phyloP scores from a whole-genome alignment of 2,113 vertebrate genomes.

The Rana temporaria region DNA sequence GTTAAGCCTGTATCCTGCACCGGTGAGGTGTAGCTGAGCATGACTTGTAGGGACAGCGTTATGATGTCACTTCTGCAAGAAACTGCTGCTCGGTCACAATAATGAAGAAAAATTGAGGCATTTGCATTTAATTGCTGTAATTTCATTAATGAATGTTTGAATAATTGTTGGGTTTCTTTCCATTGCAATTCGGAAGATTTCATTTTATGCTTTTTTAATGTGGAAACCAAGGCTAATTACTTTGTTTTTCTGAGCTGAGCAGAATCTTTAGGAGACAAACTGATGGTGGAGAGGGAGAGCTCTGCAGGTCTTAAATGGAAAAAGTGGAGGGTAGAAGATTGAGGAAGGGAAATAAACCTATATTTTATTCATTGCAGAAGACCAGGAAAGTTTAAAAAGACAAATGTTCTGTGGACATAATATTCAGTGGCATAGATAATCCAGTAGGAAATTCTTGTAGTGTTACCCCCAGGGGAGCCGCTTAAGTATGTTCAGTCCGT shows the following conservation, averaged over 20 bases:
- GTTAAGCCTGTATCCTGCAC: neutral
- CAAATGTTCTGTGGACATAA: too few species aligned
- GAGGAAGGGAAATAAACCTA: too few species aligned
- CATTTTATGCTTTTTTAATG: conserved; percentile 41
- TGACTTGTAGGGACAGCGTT: conserved; percentile 23
- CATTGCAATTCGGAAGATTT: conserved; percentile 43
- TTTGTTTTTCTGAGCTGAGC: conserved; percentile 43
- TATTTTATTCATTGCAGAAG: too few species aligned
- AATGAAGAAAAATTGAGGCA: conserved; percentile 52
- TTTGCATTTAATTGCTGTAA: conserved; percentile 59
- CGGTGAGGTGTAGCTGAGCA: conserved; percentile 13
- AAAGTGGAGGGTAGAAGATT: neutral
- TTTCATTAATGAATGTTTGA: conserved; percentile 58
- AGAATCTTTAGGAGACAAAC: conserved; percentile 16
- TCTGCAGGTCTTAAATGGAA: neutral
- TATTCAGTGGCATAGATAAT: too few species aligned
- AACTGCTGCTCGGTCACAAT: conserved; percentile 20
- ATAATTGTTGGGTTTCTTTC: conserved; percentile 55
- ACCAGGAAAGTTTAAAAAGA: neutral
- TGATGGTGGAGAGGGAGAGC: conserved; percentile 6
- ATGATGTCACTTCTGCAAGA: conserved; percentile 26
- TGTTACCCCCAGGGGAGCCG: too few species aligned
- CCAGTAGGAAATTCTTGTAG: too few species aligned
- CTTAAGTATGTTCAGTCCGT: too few species aligned
- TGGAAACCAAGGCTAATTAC: conserved; percentile 48